Percentiles rank a stretch among this genome's conserved stretches.
These are phyloP conservation scores for Henricia sp. DNA, from an alignment of 53 echinoderm and acorn worm species.

Conservation along the genomic window DNA sequence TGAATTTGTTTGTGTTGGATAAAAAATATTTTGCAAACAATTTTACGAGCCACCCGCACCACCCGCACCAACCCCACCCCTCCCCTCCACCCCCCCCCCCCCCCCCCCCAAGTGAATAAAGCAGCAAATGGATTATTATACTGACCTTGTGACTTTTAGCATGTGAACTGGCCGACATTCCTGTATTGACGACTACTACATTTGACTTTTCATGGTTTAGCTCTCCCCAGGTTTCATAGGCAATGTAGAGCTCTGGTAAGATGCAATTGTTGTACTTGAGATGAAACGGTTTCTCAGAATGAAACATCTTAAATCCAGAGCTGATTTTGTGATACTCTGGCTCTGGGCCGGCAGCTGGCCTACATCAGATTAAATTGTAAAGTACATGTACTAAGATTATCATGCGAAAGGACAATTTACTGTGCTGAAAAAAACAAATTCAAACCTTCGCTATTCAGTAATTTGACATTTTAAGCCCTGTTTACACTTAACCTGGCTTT, in stretches of 20 bases:
- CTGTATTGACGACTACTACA: conserved; percentile 80
- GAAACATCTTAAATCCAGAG: conserved; percentile 79
- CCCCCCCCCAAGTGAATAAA: no score
- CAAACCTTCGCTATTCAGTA: no score
- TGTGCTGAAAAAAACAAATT: no score
- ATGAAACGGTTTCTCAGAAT: conserved; percentile 72
- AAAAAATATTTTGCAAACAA: not conserved
- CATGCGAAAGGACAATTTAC: no score
- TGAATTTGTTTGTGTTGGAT: not conserved
- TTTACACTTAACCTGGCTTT: no score
- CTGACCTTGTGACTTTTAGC: conserved; percentile 90
- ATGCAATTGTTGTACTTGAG: conserved; percentile 83
- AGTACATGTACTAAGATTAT: no score
- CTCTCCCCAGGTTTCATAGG: conserved; percentile 96
- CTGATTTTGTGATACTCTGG: conserved; percentile 82
- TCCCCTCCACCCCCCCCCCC: no score
- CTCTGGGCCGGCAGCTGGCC: conserved; percentile 81
- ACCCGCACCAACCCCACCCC: no score
- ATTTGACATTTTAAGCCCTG: no score
- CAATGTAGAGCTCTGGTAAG: conserved; percentile 79
- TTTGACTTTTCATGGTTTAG: conserved; percentile 86
- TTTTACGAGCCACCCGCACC: not conserved
- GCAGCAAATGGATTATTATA: not conserved
- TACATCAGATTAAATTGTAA: conserved; percentile 4
- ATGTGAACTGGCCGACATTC: conserved; percentile 91